A percentile compares a stretch with the other conserved stretches of the same genome.
phyloP scores from a whole-genome alignment of 2,797 vertebrate species.

The Phalloptychus januarius region DNA sequence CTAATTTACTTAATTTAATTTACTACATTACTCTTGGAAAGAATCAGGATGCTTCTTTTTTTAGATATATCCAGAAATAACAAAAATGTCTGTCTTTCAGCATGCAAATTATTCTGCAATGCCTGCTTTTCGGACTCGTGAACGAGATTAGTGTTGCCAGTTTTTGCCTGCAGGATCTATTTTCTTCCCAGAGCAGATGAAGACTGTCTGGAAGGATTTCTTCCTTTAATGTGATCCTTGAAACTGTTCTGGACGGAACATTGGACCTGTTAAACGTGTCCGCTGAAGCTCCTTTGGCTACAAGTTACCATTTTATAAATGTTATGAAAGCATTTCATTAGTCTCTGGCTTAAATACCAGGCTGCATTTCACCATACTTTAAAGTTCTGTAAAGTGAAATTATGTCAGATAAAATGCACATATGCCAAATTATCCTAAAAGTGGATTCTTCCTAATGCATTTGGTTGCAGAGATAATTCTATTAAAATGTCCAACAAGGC shows the following conservation, averaged over 20 bases:
- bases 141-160: not conserved
- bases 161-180: not conserved
- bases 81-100: not conserved
- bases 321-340: not conserved
- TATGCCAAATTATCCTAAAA: not conserved
- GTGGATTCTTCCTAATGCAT: not conserved
- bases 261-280: not conserved
- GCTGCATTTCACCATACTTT: not conserved
- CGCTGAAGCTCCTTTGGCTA: not conserved
- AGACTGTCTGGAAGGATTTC: constrained; percentile 9
- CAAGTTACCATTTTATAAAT: not conserved
- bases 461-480: not conserved
- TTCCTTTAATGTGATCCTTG: not conserved
- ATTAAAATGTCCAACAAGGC: not conserved
- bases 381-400: not conserved
- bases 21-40: too few species aligned
- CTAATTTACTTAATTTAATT: too few species aligned
- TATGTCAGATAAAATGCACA: not conserved
- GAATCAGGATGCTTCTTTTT: not conserved
- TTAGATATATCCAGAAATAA: not conserved
- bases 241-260: not conserved
- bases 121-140: not conserved
- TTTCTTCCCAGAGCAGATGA: not conserved
- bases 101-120: not conserved
- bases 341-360: not conserved